Base-by-base conservation (phyloP, 2,888 invertebrate species). In the Acleris emargana region DNA sequence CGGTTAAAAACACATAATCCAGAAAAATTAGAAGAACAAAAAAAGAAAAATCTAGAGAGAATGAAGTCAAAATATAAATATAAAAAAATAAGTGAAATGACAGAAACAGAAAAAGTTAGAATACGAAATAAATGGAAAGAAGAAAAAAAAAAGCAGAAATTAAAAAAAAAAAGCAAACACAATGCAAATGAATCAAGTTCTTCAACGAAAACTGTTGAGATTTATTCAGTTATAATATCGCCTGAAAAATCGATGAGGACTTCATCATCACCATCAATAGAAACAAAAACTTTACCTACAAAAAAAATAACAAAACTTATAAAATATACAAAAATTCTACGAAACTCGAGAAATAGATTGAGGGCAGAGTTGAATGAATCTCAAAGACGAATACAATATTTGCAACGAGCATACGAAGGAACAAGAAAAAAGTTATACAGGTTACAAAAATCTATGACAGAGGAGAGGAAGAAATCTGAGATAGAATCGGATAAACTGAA, bases 31-130 rank as follows among this genome's bases (percentile, higher is more conserved):
- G 22, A 22, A 22, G 22, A 22, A 2, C 22, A 22, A 22, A 22
- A 22, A 22, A 22, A 22, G 4, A 22, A 22, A 22, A 22, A 22
- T 22, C 22, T 22, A 3, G 22, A 22, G 22, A 22, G 22, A 3
- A 22, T 22, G 2, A 22, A 22, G 22, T 22, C 22, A 22, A 22
- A 22, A 22, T 22, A 22, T 18, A 54, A 61, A 54, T 61, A 53
- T 53, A 54, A 53, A 61, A 61, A 61, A 61, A 61, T 47, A 18
- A 22, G 32, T 28, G 61, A 61, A 54, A 49, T 61, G 47, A 47
- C 61, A 20, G 61, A 47, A 53, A 45, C 47, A 54, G 61, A 61
- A 32, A 53, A 61, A 49, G 20, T 6, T n/a, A 54, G 7, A 13
- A 16, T 54, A 47, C 32, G 49, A 53, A 54, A 61, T 54, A 54